Evolutionary conservation across 2,888 invertebrate species (phyloP).

Genomic region (Myopa testacea): DNA sequence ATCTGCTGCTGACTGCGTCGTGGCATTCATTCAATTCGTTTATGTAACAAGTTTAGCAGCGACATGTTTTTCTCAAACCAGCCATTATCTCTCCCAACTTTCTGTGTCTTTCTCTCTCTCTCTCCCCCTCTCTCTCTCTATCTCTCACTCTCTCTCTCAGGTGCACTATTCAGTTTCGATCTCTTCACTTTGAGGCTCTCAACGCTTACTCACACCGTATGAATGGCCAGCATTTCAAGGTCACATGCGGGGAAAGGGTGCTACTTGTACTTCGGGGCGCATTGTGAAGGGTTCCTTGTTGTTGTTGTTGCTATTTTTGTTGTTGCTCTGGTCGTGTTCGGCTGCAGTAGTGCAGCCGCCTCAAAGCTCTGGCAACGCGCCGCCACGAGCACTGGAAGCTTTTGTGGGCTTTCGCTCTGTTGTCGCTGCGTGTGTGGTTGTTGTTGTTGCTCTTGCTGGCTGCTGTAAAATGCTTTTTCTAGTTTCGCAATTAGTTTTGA

Average conservation of each 20-base stretch:
- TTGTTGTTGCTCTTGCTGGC: conserved; percentile 7
- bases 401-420: conserved; percentile 30
- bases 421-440: conserved; percentile 2
- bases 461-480: background rate
- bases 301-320: background rate
- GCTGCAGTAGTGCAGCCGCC: conserved; percentile 29
- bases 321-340: conserved; percentile 32
- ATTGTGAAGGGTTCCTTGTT: background rate
- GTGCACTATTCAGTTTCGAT: background rate
- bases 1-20: background rate
- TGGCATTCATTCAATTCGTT: background rate
- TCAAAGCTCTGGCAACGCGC: conserved; percentile 7
- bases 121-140: conserved; percentile 9
- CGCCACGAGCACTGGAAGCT: background rate
- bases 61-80: background rate
- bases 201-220: conserved; percentile 22
- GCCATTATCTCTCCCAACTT: background rate
- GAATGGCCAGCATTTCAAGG: conserved; percentile 14
- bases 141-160: conserved; percentile 1
- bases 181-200: conserved; percentile 5
- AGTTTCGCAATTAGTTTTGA: conserved; percentile 11
- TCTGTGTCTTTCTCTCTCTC: conserved; percentile 25
- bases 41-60: background rate
- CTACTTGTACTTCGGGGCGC: background rate
- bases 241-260: conserved; percentile 18